phyloP scores from a whole-genome alignment of 2,797 vertebrate species.

The Onychomys arenicola region DNA sequence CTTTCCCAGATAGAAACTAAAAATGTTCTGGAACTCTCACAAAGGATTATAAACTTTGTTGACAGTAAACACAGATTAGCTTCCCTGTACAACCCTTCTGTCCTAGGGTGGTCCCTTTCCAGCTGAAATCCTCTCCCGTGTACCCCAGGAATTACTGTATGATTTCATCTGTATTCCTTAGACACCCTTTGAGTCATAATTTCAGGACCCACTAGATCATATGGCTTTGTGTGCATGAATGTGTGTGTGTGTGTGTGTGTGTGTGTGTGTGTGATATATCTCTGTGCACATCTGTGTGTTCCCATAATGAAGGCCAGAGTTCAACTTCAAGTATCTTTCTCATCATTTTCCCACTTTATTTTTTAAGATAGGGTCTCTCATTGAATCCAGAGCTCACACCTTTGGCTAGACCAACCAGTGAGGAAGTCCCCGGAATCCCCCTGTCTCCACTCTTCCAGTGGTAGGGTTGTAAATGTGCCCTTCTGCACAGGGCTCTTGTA shows the following conservation, averaged over 20 bases:
- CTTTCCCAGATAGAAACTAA: not conserved
- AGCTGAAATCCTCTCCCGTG: not conserved
- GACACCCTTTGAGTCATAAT: not conserved
- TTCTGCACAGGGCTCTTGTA: not conserved
- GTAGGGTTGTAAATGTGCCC: not conserved
- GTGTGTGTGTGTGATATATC: not conserved
- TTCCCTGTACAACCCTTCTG: not conserved
- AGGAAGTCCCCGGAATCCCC: not conserved
- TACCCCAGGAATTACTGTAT: not conserved
- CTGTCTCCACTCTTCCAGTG: not conserved
- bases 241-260: not conserved
- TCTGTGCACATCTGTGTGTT: not conserved
- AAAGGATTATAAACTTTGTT: not conserved
- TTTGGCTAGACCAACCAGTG: not conserved
- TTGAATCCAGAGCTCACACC: not conserved
- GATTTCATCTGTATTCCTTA: not conserved
- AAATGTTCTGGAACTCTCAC: not conserved
- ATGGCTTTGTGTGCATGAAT: not conserved
- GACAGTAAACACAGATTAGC: not conserved
- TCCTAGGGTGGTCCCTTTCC: not conserved
- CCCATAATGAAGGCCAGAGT: not conserved
- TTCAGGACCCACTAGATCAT: not conserved
- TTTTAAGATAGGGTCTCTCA: not conserved
- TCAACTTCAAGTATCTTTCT: not conserved
- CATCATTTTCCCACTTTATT: not conserved